Evolutionary conservation across 1,140 invertebrate species (phyloP), one percentile per base, ranked within the genome.

Genomic region (Drosophila baimaii): DNA sequence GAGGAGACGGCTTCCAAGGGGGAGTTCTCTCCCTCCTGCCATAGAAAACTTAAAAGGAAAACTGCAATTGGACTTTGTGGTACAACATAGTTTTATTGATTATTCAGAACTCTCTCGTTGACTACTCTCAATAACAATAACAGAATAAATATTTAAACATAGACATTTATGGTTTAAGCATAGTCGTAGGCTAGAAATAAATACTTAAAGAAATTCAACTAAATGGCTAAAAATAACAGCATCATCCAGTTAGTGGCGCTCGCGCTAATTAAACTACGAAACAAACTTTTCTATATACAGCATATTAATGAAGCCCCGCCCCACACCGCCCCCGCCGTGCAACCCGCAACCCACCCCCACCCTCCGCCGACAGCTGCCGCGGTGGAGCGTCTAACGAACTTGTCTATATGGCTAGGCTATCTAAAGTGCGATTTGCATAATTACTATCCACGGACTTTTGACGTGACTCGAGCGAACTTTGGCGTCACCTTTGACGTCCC

Each of bases 361-460:
- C 57, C 51, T 33, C 57, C 19, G 55, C 59, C 46, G 78, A 66
- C 79, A 81, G 61, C 79, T 49, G 62, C 54, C 79, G 33, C 37
- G 71, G 27, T 41, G 72, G 47, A 46, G 44, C 46, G 62, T 64
- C 76, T 62, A 62, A 62, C 37, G 47, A 70, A 63, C 72, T 59
- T 73, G 25, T 47, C 47, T 74, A 63, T 77, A 82, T 88, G 83
- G 83, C 79, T 88, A 83, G 58, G 79, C 84, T 86, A 83, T 71
- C 80, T 82, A 77, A 77, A 77, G 47, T 80, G 58, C 51, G 79
- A 89, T 88, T 89, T 88, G 79, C 83, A 88, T 88, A 88, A 88
- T 88, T 77, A 80, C 80, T 80, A 61, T 76, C 47, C 57, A 56
- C 49, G 66, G 57, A 49, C 59, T 51, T 68, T 68, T 74, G 72